Conservation (phyloP, 2,797 vertebrate genomes). For the Lepilemur ruficaudatus region DNA sequence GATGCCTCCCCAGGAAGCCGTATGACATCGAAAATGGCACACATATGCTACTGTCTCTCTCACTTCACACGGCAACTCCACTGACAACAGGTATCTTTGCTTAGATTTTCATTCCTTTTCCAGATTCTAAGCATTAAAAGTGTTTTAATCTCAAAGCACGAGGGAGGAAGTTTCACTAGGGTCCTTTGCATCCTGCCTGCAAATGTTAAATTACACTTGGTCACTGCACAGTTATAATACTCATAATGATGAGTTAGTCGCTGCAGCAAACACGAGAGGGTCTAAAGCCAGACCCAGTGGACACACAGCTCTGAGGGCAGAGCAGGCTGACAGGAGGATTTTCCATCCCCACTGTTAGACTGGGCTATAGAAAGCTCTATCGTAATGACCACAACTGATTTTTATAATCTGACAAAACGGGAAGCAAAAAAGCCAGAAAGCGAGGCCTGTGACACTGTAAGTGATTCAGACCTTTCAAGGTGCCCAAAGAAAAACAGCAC, state of each 20-base stretch:
- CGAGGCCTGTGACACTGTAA: fast-evolving
- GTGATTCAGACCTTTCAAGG: background rate
- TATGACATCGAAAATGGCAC: fast-evolving
- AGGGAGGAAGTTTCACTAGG: background rate
- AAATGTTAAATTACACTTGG: background rate
- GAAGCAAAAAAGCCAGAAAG: constrained; percentile 37
- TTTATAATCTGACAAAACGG: constrained; percentile 50
- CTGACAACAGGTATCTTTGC: background rate
- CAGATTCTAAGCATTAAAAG: constrained; percentile 30
- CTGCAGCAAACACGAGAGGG: fast-evolving
- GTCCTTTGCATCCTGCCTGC: background rate
- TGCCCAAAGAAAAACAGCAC: background rate
- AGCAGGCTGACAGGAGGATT: background rate
- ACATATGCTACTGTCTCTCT: background rate
- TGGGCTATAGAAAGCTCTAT: background rate
- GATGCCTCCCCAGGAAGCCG: background rate
- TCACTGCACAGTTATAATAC: background rate
- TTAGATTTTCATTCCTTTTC: background rate
- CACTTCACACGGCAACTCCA: background rate
- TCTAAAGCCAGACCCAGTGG: background rate
- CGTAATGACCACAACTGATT: constrained; percentile 25
- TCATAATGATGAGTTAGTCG: fast-evolving
- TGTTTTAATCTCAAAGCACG: constrained; percentile 2
- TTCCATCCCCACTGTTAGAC: background rate
- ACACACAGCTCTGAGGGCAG: background rate